These are phyloP conservation scores for Brienomyrus brachyistius DNA, from an alignment of 2,113 vertebrate genomes.

Conservation along the genomic window DNA sequence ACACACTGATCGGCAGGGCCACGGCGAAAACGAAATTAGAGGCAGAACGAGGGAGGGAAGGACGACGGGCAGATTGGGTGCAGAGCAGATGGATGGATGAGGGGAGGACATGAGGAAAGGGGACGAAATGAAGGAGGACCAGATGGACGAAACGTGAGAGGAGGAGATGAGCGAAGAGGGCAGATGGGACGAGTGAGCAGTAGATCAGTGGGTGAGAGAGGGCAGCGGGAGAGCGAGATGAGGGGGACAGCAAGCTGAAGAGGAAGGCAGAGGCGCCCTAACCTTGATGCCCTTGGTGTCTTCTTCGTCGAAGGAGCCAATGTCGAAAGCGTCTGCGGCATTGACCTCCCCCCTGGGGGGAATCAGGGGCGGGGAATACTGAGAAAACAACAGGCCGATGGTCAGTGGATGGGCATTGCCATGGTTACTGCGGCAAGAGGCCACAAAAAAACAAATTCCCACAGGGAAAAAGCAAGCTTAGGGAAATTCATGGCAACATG, in stretches of 20 bases:
- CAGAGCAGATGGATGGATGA: neutral
- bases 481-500: neutral
- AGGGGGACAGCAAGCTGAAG: neutral
- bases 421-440: neutral
- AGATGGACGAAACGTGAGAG: neutral
- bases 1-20: neutral
- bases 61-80: neutral
- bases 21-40: neutral
- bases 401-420: neutral
- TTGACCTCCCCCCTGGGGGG: constrained; percentile 95
- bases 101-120: neutral
- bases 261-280: neutral
- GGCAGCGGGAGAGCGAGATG: neutral
- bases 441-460: neutral
- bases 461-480: neutral
- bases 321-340: constrained; percentile 94
- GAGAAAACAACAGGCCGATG: neutral
- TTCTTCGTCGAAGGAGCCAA: constrained; percentile 95
- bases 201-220: neutral
- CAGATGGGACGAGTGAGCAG: neutral
- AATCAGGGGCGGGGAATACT: constrained; percentile 91
- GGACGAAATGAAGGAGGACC: neutral
- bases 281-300: constrained; percentile 99
- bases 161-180: neutral
- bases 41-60: neutral